Percentiles rank a stretch among this genome's conserved stretches.
Evolutionary conservation across 2,888 invertebrate genomes (phyloP).

Genomic region (Leptura quadrifasciata): DNA sequence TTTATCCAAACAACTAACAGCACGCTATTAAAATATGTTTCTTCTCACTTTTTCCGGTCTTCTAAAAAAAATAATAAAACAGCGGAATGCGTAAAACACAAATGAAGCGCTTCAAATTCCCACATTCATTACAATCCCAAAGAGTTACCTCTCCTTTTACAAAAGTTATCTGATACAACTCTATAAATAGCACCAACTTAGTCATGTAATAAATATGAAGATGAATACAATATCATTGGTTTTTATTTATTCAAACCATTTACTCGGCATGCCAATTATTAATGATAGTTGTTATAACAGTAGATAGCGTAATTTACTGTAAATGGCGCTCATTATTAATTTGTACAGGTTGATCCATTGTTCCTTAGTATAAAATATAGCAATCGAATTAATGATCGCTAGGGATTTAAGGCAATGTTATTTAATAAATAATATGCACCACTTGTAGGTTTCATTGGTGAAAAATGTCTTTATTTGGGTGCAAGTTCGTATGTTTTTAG

Average conservation of each 20-base stretch:
- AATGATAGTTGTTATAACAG: slow-evolving; percentile 21
- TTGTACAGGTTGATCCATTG: not conserved
- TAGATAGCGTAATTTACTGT: slow-evolving; percentile 27
- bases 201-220: slow-evolving; percentile 49
- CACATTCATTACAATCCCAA: not conserved
- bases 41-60: not conserved
- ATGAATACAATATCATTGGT: slow-evolving; percentile 28
- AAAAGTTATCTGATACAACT: slow-evolving; percentile 29
- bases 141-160: not conserved
- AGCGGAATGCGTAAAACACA: not conserved
- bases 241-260: slow-evolving; percentile 9
- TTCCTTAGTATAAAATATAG: not conserved
- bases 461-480: too few relatives aligned
- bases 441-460: too few relatives aligned
- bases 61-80: not conserved
- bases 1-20: not conserved
- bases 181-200: slow-evolving; percentile 52
- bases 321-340: not conserved
- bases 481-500: too few relatives aligned
- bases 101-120: not conserved
- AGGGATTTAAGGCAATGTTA: too few relatives aligned
- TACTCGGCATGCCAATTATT: not conserved
- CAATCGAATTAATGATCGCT: too few relatives aligned
- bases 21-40: not conserved
- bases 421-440: too few relatives aligned